Conservation (phyloP, 1,140 invertebrate genomes). For the Apis florea region DNA sequence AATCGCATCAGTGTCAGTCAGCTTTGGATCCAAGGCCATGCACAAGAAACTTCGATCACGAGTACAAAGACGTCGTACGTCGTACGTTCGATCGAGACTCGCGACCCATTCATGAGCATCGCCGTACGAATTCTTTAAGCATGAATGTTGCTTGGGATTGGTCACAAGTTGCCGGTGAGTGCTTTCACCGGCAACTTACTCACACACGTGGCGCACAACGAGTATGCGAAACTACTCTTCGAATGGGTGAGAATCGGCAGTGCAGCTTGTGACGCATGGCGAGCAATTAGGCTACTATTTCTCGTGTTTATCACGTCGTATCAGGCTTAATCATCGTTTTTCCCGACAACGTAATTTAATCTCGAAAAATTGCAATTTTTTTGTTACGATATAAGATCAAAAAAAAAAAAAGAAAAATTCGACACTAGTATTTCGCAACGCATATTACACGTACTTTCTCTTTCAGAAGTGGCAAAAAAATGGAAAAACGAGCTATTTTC, state of each 20-base stretch:
- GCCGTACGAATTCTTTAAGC: slow-evolving; percentile 48
- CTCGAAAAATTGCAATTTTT: neutral
- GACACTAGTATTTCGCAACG: neutral
- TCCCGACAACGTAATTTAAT: too few species aligned
- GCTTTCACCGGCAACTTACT: slow-evolving; percentile 33
- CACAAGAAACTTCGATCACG: slow-evolving; percentile 9
- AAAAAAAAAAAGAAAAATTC: neutral
- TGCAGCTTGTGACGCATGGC: slow-evolving; percentile 31
- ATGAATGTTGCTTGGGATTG: slow-evolving; percentile 58
- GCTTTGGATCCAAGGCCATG: too few species aligned
- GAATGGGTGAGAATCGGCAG: slow-evolving; percentile 42
- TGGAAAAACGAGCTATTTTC: neutral
- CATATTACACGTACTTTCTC: neutral
- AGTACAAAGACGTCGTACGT: neutral
- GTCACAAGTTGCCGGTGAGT: slow-evolving; percentile 57
- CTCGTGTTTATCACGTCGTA: slow-evolving; percentile 16
- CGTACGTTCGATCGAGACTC: neutral
- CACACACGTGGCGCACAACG: slow-evolving; percentile 31
- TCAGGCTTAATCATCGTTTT: neutral
- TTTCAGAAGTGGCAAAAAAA: neutral
- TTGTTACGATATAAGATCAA: neutral
- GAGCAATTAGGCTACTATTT: slow-evolving; percentile 29
- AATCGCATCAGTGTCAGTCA: neutral
- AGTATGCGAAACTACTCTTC: slow-evolving; percentile 50
- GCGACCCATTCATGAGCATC: slow-evolving; percentile 42